These are phyloP conservation scores for Hyperopisus bebe DNA, from an alignment of 2,113 vertebrate genomes.

Conservation along the genomic window DNA sequence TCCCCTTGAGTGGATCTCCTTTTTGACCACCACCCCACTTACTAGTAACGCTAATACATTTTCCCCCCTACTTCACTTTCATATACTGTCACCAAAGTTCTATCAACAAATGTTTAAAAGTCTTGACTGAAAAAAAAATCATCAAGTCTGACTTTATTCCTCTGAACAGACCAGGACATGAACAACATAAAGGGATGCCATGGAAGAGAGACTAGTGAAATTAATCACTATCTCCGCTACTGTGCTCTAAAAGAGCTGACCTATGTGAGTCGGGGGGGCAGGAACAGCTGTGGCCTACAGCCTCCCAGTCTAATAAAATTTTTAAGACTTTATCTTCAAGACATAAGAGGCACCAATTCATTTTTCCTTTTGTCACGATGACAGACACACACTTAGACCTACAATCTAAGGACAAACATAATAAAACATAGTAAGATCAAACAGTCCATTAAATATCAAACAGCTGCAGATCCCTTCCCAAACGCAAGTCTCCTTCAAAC, in stretches of 20 bases:
- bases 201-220: background rate
- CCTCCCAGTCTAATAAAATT: too few species aligned
- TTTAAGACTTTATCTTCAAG: background rate
- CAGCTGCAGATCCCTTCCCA: background rate
- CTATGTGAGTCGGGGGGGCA: background rate
- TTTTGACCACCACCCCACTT: background rate
- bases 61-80: background rate
- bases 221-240: background rate
- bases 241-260: background rate
- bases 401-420: background rate
- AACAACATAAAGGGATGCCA: background rate
- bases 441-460: constrained; percentile 3
- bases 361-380: background rate
- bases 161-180: background rate
- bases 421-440: background rate
- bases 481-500: background rate
- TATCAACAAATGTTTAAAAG: background rate
- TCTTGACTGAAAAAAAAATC: background rate
- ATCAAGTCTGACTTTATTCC: background rate
- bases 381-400: background rate
- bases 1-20: background rate
- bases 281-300: background rate
- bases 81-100: background rate
- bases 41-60: background rate
- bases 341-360: background rate